phyloP scores from a whole-genome alignment of 2,888 invertebrate species.

The Lysandra coridon region DNA sequence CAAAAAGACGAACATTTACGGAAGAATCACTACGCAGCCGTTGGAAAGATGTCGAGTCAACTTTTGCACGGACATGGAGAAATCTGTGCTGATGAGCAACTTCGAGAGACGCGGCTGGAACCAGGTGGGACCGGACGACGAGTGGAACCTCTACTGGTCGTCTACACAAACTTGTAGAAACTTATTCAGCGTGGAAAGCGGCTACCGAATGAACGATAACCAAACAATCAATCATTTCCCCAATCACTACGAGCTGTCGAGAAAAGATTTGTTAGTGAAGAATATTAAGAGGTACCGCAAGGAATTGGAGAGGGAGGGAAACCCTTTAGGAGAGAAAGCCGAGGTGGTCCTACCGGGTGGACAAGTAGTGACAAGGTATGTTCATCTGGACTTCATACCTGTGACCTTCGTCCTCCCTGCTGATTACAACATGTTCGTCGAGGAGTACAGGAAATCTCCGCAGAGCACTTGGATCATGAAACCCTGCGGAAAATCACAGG shows the following conservation, averaged over 20 bases:
- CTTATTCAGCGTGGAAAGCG: slow-evolving; percentile 95
- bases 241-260: slow-evolving; percentile 95
- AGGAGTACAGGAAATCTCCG: slow-evolving; percentile 96
- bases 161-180: slow-evolving; percentile 93
- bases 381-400: slow-evolving; percentile 95
- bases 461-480: slow-evolving; percentile 99
- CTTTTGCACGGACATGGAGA: slow-evolving; percentile 88
- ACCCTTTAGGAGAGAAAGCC: slow-evolving; percentile 88
- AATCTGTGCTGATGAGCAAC: slow-evolving; percentile 93
- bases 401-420: slow-evolving; percentile 96
- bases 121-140: slow-evolving; percentile 90
- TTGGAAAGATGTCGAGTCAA: slow-evolving; percentile 39
- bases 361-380: slow-evolving; percentile 84
- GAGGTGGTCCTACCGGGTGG: slow-evolving; percentile 78
- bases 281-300: slow-evolving; percentile 97
- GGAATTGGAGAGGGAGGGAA: slow-evolving; percentile 95
- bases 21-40: slow-evolving; percentile 62
- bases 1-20: slow-evolving; percentile 68
- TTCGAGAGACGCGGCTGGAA: slow-evolving; percentile 94
- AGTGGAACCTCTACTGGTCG: slow-evolving; percentile 98
- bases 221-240: slow-evolving; percentile 98
- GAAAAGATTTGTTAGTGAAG: slow-evolving; percentile 98
- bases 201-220: slow-evolving; percentile 95
- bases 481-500: slow-evolving; percentile 96
- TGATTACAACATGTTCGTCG: slow-evolving; percentile 98